Percentiles rank a stretch among this genome's conserved stretches.
Evolutionary conservation across 2,888 invertebrate genomes (phyloP).

Genomic region (Lapara coniferarum): DNA sequence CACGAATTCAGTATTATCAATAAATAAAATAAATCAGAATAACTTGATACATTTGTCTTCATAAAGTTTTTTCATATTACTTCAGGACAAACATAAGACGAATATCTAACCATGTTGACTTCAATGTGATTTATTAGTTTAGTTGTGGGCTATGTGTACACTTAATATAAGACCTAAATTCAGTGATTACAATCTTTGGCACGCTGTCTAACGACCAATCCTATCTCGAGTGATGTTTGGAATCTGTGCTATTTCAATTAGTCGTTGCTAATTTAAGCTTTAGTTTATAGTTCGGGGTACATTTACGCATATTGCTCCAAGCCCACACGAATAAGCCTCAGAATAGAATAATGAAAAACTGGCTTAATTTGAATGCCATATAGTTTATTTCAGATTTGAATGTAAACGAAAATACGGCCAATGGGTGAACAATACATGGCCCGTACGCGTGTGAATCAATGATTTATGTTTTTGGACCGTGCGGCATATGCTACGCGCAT

Average conservation of each 20-base stretch:
- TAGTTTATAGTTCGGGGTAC: too few species aligned
- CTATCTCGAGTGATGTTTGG: not conserved
- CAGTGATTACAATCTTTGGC: not conserved
- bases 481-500: too few species aligned
- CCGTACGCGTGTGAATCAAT: not conserved
- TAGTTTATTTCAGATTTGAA: too few species aligned
- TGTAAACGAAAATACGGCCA: too few species aligned
- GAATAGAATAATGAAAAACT: too few species aligned
- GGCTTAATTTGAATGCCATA: too few species aligned
- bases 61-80: conserved; percentile 14
- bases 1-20: not conserved
- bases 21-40: not conserved
- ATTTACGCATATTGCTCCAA: too few species aligned
- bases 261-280: not conserved
- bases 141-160: not conserved
- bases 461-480: not conserved
- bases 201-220: not conserved
- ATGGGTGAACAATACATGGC: too few species aligned
- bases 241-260: not conserved
- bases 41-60: not conserved
- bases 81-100: not conserved
- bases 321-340: too few species aligned
- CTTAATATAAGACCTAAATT: not conserved
- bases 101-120: not conserved
- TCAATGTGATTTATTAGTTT: not conserved